A percentile compares a stretch with the other conserved stretches of the same genome.
These are phyloP conservation scores for Synergus gifuensis DNA, from an alignment of 2,888 invertebrate genomes.

Conservation along the genomic window DNA sequence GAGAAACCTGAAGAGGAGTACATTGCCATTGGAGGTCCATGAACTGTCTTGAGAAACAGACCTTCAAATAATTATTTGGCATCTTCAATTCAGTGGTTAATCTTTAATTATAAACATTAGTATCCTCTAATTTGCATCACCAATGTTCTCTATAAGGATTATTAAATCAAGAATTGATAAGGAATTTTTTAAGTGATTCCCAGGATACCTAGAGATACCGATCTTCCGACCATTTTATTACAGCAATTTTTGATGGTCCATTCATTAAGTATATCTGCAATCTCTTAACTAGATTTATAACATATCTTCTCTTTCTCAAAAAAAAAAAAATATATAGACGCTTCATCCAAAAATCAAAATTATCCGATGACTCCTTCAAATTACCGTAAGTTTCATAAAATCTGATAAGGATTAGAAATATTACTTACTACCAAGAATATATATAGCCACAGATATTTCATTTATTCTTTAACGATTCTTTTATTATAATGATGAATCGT, in stretches of 20 bases:
- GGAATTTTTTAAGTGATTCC: not conserved
- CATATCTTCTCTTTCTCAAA: not conserved
- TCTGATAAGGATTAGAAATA: not conserved
- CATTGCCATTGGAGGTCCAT: not conserved
- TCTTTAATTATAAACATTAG: not conserved
- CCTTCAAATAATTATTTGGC: not conserved
- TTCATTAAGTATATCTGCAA: not conserved
- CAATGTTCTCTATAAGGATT: not conserved
- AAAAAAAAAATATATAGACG: not conserved
- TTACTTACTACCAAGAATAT: not conserved
- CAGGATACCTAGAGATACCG: not conserved
- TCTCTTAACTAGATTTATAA: not conserved
- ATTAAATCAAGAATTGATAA: not conserved
- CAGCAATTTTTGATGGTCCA: not conserved
- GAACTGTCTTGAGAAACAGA: not conserved
- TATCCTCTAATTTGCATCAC: not conserved
- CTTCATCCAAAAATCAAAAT: not conserved
- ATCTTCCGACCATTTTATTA: not conserved
- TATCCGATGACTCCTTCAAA: not conserved
- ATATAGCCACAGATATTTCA: not conserved
- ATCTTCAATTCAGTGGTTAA: not conserved
- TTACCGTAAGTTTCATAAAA: not conserved
- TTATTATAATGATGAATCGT: not conserved
- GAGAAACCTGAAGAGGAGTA: not conserved
- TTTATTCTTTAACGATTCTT: not conserved